Evolutionary conservation across 2,797 vertebrate species (phyloP).

Genomic region (Acipenser ruthenus): DNA sequence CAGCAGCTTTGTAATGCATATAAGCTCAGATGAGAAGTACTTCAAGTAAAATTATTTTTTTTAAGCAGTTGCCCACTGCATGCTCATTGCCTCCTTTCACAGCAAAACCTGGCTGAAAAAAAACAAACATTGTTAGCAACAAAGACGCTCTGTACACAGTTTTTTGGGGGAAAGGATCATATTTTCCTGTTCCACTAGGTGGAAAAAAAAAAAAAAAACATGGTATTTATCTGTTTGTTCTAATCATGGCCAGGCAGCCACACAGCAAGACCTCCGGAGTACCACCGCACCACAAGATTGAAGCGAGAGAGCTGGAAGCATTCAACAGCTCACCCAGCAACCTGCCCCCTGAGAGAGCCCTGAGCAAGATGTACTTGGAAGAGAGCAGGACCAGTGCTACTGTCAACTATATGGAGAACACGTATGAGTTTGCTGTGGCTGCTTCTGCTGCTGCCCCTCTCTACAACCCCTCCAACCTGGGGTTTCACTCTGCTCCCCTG

Average conservation of each 20-base stretch:
- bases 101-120: too few species aligned
- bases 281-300: conserved; percentile 70
- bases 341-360: conserved; percentile 67
- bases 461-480: conserved; percentile 69
- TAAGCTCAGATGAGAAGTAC: conserved; percentile 31
- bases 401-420: conserved; percentile 81
- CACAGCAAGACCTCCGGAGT: conserved; percentile 73
- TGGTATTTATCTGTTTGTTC: conserved; percentile 66
- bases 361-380: conserved; percentile 82
- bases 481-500: conserved; percentile 74
- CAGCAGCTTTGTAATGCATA: too few species aligned
- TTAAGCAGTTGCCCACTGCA: conserved; percentile 25
- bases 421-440: conserved; percentile 68
- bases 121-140: too few species aligned
- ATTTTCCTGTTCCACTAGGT: conserved; percentile 10
- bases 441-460: conserved; percentile 63
- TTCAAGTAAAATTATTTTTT: conserved; percentile 39
- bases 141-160: background rate
- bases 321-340: conserved; percentile 66
- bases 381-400: conserved; percentile 68
- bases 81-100: conserved; percentile 39
- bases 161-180: conserved; percentile 3
- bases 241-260: conserved; percentile 79
- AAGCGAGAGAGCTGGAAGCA: conserved; percentile 74
- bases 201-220: conserved; percentile 42